These are phyloP conservation scores for Parazoanthus swiftii DNA, from an alignment of 92 coral and sea anemone species.

Conservation along the genomic window DNA sequence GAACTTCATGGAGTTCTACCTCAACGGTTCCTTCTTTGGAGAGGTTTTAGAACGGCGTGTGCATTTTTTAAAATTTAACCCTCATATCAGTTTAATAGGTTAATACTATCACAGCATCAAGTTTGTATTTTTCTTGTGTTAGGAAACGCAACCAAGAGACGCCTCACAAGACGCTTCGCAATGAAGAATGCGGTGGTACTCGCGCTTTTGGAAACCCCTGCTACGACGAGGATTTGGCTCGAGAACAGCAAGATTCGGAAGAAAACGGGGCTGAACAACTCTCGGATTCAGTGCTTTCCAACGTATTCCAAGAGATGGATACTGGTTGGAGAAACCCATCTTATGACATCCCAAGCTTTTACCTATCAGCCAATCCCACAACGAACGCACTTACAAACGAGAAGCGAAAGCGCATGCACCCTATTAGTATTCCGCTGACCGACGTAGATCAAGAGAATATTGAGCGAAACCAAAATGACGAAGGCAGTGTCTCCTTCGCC, in stretches of 20 bases:
- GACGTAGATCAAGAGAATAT: neutral
- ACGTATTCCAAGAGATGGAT: constrained; percentile 8
- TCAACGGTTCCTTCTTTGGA: too few relatives aligned
- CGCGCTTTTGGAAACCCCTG: constrained; percentile 13
- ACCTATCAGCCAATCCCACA: neutral
- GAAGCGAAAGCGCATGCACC: neutral
- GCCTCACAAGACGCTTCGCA: neutral
- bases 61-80: too few relatives aligned
- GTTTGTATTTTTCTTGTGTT: neutral
- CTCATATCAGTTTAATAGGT: neutral
- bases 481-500: neutral
- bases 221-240: neutral
- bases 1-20: neutral
- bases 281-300: neutral
- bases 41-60: too few relatives aligned
- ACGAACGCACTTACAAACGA: neutral
- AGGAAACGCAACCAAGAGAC: neutral
- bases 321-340: constrained; percentile 3
- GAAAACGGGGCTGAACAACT: neutral
- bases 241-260: neutral
- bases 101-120: neutral
- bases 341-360: neutral
- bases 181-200: neutral
- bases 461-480: neutral
- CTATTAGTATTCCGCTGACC: constrained; percentile 6